phyloP scores from a whole-genome alignment of 2,797 vertebrate species.

The Ceyx erithaca region DNA sequence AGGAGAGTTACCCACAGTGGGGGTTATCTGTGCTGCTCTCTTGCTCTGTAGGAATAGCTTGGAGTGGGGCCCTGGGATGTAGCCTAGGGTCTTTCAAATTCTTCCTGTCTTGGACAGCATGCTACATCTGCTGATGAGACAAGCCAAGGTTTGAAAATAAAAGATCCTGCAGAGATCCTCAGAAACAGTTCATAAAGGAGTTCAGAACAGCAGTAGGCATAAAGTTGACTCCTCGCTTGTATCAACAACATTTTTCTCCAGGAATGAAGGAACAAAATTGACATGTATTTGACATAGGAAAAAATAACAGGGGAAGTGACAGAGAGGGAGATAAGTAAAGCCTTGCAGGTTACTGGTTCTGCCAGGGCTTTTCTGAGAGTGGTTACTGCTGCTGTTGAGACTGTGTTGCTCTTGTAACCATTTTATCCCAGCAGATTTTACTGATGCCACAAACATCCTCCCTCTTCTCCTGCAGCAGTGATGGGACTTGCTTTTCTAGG shows the following conservation, averaged over 20 bases:
- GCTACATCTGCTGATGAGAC: not conserved
- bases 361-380: not conserved
- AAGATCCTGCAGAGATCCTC: not conserved
- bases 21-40: accelerated
- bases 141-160: not conserved
- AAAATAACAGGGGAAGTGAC: not conserved
- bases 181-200: not conserved
- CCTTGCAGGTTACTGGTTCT: not conserved
- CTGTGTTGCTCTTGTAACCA: not conserved
- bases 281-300: not conserved
- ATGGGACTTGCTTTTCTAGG: not conserved
- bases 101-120: not conserved
- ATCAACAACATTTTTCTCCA: not conserved
- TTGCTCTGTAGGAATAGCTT: not conserved
- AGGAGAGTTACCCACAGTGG: not conserved
- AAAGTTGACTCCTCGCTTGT: not conserved
- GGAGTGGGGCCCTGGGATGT: not conserved
- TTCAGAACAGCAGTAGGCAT: not conserved
- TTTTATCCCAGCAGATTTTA: not conserved
- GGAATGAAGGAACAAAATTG: not conserved
- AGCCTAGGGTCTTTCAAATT: not conserved
- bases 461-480: not conserved
- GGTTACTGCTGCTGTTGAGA: not conserved
- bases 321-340: not conserved
- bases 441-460: not conserved